A percentile compares a stretch with the other conserved stretches of the same genome.
Evolutionary conservation across 1,140 invertebrate species (phyloP).

Genomic region (Drosophila subpulchrella): DNA sequence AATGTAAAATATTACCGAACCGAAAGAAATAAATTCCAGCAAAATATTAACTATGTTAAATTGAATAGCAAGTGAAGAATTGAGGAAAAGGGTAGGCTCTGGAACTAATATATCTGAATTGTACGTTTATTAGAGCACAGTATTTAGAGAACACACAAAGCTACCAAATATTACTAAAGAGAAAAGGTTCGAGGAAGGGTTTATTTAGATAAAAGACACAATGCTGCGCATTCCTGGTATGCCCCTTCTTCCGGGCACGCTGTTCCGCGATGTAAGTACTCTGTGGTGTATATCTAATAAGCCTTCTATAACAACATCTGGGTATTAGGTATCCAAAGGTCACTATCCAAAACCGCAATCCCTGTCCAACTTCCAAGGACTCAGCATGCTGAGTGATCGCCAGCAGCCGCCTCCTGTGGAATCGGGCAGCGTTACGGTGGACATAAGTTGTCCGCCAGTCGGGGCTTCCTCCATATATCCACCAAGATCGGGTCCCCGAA

Average conservation of each 20-base stretch:
- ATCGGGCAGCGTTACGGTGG: conserved; percentile 49
- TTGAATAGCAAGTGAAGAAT: not conserved
- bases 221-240: conserved; percentile 81
- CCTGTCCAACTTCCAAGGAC: conserved; percentile 78
- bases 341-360: conserved; percentile 85
- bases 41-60: not conserved
- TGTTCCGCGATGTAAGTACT: conserved; percentile 76
- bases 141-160: not conserved
- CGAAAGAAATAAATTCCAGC: too few relatives aligned
- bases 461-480: conserved; percentile 88
- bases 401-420: conserved; percentile 44
- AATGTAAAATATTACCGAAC: too few relatives aligned
- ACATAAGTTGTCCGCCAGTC: conserved; percentile 72
- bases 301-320: not conserved
- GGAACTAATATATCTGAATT: not conserved
- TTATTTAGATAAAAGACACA: conserved; percentile 7
- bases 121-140: not conserved
- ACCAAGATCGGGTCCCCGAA: conserved; percentile 88
- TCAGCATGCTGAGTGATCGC: conserved; percentile 83
- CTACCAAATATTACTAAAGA: conserved; percentile 1
- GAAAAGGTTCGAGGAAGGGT: not conserved
- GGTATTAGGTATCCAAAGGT: conserved; percentile 86
- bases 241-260: conserved; percentile 76
- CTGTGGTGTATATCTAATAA: not conserved
- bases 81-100: not conserved